phyloP scores from a whole-genome alignment of 2,888 invertebrate species.

The Polydesmus complanatus region DNA sequence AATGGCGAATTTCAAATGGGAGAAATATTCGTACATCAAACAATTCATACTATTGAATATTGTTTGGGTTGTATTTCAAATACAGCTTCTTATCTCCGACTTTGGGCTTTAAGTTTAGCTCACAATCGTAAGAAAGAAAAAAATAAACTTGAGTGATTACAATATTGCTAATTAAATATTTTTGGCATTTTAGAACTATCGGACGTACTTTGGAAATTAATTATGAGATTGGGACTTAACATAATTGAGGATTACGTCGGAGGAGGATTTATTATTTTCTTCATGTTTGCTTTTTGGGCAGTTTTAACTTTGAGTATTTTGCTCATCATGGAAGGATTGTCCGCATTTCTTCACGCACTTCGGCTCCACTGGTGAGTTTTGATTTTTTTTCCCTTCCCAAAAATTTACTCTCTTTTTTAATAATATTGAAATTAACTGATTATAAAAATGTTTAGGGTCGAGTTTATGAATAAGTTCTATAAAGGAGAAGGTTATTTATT shows the following conservation, averaged over 20 bases:
- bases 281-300: constrained; percentile 86
- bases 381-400: background rate
- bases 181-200: constrained; percentile 47
- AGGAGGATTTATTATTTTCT: constrained; percentile 68
- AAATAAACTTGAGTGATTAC: background rate
- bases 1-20: constrained; percentile 9
- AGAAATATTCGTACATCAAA: constrained; percentile 17
- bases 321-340: constrained; percentile 97
- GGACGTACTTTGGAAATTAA: constrained; percentile 90
- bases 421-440: background rate
- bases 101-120: constrained; percentile 18
- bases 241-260: constrained; percentile 47
- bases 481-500: constrained; percentile 78
- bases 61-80: constrained; percentile 17
- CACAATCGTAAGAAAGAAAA: constrained; percentile 12
- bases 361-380: constrained; percentile 88
- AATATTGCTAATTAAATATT: background rate
- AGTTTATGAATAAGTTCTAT: constrained; percentile 98
- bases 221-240: constrained; percentile 57
- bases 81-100: constrained; percentile 17
- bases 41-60: constrained; percentile 18
- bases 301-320: constrained; percentile 85
- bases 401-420: background rate
- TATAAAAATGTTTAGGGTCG: constrained; percentile 52
- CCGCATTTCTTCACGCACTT: constrained; percentile 95